A percentile compares a stretch with the other conserved stretches of the same genome.
These are phyloP conservation scores for Anhinga rufa DNA, from an alignment of 2,113 vertebrate species.

Conservation along the genomic window DNA sequence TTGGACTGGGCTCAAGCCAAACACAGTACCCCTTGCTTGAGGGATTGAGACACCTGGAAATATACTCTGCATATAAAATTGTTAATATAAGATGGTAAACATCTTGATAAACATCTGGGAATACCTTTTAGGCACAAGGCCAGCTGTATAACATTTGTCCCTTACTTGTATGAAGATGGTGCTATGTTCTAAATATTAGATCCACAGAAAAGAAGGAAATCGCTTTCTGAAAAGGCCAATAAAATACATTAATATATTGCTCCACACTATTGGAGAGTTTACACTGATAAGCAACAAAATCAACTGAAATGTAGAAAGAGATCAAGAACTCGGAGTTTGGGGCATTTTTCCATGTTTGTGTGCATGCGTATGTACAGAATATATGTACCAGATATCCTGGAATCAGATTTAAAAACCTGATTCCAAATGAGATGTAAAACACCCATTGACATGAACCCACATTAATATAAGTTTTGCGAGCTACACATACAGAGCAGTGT, in stretches of 20 bases:
- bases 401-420: neutral
- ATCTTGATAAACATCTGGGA: neutral
- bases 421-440: neutral
- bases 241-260: neutral
- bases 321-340: neutral
- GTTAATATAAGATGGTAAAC: neutral
- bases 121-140: neutral
- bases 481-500: neutral
- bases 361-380: neutral
- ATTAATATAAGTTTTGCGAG: neutral
- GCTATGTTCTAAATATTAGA: neutral
- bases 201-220: neutral
- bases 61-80: neutral
- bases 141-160: neutral
- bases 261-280: neutral
- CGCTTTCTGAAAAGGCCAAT: slow-evolving; percentile 1
- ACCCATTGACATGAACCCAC: neutral
- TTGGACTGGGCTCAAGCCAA: neutral
- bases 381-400: neutral
- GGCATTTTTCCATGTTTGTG: neutral
- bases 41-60: neutral
- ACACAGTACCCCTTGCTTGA: neutral
- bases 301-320: neutral
- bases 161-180: neutral
- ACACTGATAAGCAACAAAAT: neutral